Percentiles rank a stretch among this genome's conserved stretches.
Evolutionary conservation across 1,140 invertebrate genomes (phyloP).

Genomic region (Heliconius hewitsoni): DNA sequence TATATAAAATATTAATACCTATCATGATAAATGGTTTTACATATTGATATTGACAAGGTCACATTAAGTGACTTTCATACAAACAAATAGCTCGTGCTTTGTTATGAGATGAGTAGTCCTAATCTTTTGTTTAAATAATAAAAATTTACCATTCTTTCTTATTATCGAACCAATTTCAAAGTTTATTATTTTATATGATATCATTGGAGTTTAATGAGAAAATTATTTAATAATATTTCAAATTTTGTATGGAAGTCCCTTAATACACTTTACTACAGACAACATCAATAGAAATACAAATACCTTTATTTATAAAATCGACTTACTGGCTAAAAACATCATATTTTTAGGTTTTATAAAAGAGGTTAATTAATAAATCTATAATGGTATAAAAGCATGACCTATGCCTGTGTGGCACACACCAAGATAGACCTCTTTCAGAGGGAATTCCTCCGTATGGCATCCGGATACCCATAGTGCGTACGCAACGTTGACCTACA

Average conservation of each 20-base stretch:
- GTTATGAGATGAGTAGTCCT: no score
- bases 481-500: no score
- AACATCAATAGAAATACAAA: not conserved
- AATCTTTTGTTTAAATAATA: no score
- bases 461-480: no score
- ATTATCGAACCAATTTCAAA: no score
- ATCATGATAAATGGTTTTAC: not conserved
- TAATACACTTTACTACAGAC: not conserved
- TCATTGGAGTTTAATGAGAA: not conserved
- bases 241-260: not conserved
- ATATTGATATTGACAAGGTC: not conserved
- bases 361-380: no score
- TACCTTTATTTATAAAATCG: not conserved
- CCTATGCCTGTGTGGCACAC: no score
- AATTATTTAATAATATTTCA: not conserved
- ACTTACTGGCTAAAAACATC: not conserved
- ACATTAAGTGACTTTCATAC: not conserved
- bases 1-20: not conserved
- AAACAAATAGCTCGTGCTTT: not conserved
- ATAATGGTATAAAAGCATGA: no score
- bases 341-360: no score
- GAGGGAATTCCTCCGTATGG: no score
- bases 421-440: no score
- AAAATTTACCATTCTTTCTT: no score
- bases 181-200: not conserved